A percentile compares a stretch with the other conserved stretches of the same genome.
Evolutionary conservation across 2,888 invertebrate genomes (phyloP).

Genomic region (Andrena hattorfiana): DNA sequence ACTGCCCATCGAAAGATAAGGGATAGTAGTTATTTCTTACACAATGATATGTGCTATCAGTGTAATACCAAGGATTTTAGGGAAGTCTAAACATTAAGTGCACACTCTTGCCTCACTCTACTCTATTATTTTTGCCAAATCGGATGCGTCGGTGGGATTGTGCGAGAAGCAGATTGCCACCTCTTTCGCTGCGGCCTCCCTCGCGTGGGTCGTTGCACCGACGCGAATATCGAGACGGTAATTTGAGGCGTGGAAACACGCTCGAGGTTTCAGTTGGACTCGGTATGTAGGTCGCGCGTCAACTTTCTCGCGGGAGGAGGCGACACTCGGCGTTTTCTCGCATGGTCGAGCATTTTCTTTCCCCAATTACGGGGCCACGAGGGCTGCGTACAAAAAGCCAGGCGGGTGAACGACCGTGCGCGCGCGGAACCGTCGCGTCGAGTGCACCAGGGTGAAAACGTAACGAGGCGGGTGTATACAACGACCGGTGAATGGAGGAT

Average conservation of each 20-base stretch:
- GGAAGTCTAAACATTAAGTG: too few species aligned
- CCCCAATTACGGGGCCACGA: constrained; percentile 50
- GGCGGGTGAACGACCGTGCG: constrained; percentile 50
- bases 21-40: too few species aligned
- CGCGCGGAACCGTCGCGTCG: constrained; percentile 34
- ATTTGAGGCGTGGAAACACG: not conserved
- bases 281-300: constrained; percentile 8
- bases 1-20: too few species aligned
- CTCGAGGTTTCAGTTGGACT: not conserved
- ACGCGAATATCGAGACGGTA: constrained; percentile 1
- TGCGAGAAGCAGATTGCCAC: not conserved
- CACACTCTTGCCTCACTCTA: too few species aligned
- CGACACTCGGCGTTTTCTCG: constrained; percentile 25
- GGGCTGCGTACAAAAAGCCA: constrained; percentile 33
- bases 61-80: too few species aligned
- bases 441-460: constrained; percentile 46
- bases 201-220: not conserved
- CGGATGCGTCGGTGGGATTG: too few species aligned
- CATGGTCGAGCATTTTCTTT: constrained; percentile 37
- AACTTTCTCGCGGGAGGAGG: constrained; percentile 11
- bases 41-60: too few species aligned
- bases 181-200: not conserved
- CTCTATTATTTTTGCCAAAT: too few species aligned
- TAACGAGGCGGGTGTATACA: constrained; percentile 46
- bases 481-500: constrained; percentile 25